Evolutionary conservation across 1,140 invertebrate species (phyloP), one percentile per base, ranked within the genome.

Genomic region (Idris sp.): DNA sequence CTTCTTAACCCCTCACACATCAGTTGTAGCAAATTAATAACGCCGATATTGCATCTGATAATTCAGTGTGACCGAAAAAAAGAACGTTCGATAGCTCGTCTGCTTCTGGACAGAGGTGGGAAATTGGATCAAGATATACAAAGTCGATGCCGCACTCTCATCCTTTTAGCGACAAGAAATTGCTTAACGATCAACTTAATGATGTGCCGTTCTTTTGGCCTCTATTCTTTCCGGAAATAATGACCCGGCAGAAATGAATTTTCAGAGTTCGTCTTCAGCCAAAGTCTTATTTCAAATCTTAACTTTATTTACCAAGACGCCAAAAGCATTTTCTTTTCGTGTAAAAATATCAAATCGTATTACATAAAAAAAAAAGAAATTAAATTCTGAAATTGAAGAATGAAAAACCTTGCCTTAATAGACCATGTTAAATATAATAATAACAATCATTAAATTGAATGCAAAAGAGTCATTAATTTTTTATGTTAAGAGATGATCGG

Each of bases 161-260:
- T 71, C 46, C 15, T 40, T 67, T 43, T 44, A 38, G 15, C 25
- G 33, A 54, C 65, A 71, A 76, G 65, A 76, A 76, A 76, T 76
- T 76, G 74, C 74, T 76, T 76, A 76, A 72, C 67, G 74, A 76
- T 76, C 67, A 53, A 56, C 68, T 76, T 76, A 76, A 76, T 76
- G 74, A 76, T 73, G 62, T 51, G 62, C 62, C 62, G 74, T 76
- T 76, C 62, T 76, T 74, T 76, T 71, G 59, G 31, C 56, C 33
- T 68, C 67, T 43, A 72, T 72, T 72, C 68, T 76, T 76, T 73
- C 56, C 74, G 64, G 62, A 73, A 77, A 77, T 73, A 69, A 73
- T 73, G 65, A 31, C 59, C 49, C 44, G 53, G 31, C 59, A 72
- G 64, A 62, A 73, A 77, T 69, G 74, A 77, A 73, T 73, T 72